These are phyloP conservation scores for Tyrophagus putrescentiae DNA, from an alignment of 1,140 invertebrate genomes.

Conservation along the genomic window DNA sequence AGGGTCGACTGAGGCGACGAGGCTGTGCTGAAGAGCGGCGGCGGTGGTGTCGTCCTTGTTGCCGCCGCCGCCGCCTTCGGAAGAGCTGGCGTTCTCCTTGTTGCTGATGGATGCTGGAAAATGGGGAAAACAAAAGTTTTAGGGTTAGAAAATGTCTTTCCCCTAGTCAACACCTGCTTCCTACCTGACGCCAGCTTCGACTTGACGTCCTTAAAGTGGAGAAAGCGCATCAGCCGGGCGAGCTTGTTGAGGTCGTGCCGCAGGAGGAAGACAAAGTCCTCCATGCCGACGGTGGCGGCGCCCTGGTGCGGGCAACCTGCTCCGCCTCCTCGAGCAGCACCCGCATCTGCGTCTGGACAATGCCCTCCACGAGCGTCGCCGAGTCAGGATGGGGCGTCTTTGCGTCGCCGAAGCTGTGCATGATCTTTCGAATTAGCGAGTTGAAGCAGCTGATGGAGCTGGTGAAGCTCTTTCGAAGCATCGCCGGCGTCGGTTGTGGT, in stretches of 20 bases:
- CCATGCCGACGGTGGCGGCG: slow-evolving; percentile 28
- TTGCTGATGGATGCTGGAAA: no score
- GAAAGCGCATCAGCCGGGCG: slow-evolving; percentile 42
- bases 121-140: no score
- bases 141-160: no score
- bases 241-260: slow-evolving; percentile 46
- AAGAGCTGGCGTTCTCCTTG: no score
- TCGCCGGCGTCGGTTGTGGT: neutral
- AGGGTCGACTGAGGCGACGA: no score
- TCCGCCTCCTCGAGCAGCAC: slow-evolving; percentile 6
- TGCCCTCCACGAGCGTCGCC: slow-evolving; percentile 3
- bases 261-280: slow-evolving; percentile 51
- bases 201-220: slow-evolving; percentile 36
- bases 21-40: no score
- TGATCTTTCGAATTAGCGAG: slow-evolving; percentile 4
- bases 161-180: no score
- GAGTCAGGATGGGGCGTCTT: neutral
- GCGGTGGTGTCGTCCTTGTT: no score
- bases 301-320: neutral
- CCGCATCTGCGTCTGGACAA: slow-evolving; percentile 13
- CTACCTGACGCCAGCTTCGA: slow-evolving; percentile 26
- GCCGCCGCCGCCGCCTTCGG: no score
- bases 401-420: slow-evolving; percentile 17
- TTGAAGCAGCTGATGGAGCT: neutral
- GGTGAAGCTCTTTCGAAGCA: neutral